Percentiles rank a stretch among this genome's conserved stretches.
Conservation (phyloP, 2,888 invertebrate genomes). For the Athetis lepigone region DNA sequence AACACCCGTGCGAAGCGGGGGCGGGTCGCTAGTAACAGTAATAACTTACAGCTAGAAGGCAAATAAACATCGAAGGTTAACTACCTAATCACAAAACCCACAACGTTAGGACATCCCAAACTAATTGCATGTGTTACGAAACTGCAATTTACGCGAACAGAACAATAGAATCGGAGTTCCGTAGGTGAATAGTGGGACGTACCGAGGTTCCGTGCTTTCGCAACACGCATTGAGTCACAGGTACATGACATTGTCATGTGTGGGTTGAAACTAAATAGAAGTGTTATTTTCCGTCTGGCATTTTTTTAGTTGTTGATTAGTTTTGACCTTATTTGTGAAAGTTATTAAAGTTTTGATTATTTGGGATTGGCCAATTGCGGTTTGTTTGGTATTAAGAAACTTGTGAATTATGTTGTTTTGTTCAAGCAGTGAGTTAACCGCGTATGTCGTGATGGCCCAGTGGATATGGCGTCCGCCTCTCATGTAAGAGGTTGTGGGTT, state of each 20-base stretch:
- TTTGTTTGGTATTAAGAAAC: not conserved
- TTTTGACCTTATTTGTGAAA: constrained; percentile 20
- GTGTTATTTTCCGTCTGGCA: constrained; percentile 15
- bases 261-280: constrained; percentile 34
- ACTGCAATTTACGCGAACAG: constrained; percentile 47
- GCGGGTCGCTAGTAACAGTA: too few species aligned
- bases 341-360: constrained; percentile 18
- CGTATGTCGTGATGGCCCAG: too few species aligned
- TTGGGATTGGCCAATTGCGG: not conserved
- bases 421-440: too few species aligned
- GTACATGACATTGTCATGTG: constrained; percentile 43
- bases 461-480: too few species aligned
- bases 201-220: constrained; percentile 53
- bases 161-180: constrained; percentile 59
- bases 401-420: too few species aligned
- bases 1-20: too few species aligned
- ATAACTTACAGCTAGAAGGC: constrained; percentile 17
- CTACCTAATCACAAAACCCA: not conserved
- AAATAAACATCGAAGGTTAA: not conserved
- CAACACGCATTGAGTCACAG: constrained; percentile 38
- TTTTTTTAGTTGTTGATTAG: constrained; percentile 20
- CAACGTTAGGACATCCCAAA: constrained; percentile 38
- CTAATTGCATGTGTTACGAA: constrained; percentile 41
- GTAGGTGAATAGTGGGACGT: constrained; percentile 59
- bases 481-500: too few species aligned